Conservation (phyloP, 2,797 vertebrate genomes). For the Acanthurus leucopareius region DNA sequence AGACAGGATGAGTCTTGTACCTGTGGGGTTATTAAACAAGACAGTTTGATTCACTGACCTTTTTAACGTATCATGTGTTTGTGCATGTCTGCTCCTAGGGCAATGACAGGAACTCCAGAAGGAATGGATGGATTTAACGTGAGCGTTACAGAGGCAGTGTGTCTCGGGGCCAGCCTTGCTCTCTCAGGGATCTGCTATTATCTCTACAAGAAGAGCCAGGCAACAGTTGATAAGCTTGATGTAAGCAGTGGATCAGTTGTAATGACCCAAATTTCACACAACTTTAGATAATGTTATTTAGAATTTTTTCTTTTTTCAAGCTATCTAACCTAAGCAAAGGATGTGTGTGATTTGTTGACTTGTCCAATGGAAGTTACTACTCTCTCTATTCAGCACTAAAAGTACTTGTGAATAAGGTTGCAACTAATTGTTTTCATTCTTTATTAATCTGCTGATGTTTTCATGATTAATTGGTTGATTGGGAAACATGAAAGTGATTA, state of each 20-base stretch:
- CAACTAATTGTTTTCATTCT: too few relatives aligned
- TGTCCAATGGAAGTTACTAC: too few relatives aligned
- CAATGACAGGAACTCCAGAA: constrained; percentile 15
- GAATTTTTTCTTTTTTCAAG: background rate
- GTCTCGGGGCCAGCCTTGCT: constrained; percentile 88
- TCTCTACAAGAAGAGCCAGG: constrained; percentile 85
- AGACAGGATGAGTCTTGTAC: background rate
- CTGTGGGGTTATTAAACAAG: background rate
- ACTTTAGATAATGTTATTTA: background rate
- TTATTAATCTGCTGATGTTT: too few relatives aligned
- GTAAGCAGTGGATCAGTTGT: constrained; percentile 69
- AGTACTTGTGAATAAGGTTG: too few relatives aligned
- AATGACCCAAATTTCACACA: background rate
- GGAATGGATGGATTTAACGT: constrained; percentile 85
- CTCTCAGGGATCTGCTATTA: constrained; percentile 89
- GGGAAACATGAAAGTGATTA: too few relatives aligned
- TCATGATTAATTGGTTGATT: too few relatives aligned
- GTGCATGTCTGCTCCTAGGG: constrained; percentile 39
- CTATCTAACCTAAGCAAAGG: background rate
- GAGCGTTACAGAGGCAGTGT: constrained; percentile 81
- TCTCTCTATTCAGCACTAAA: too few relatives aligned
- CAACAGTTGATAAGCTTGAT: constrained; percentile 83
- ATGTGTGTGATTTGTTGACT: too few relatives aligned
- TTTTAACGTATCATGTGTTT: constrained; percentile 26
- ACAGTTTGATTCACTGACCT: background rate